A percentile compares a stretch with the other conserved stretches of the same genome.
These are phyloP conservation scores for Apus apus DNA, from an alignment of 2,113 vertebrate species.

Conservation along the genomic window DNA sequence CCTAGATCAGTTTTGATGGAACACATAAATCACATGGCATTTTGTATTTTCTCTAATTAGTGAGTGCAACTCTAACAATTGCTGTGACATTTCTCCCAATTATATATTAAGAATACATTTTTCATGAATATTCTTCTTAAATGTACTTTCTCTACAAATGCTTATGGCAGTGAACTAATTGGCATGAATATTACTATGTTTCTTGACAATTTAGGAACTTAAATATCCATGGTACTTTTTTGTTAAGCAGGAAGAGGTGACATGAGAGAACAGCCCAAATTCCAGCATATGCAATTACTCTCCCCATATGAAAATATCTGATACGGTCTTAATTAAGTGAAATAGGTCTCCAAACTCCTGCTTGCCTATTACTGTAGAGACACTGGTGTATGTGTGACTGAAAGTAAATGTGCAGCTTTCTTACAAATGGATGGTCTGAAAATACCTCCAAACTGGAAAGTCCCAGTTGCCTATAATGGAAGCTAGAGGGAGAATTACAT, in stretches of 20 bases:
- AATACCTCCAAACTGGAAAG: background rate
- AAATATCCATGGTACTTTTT: background rate
- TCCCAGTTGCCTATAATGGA: background rate
- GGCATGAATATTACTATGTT: background rate
- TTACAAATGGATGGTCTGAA: background rate
- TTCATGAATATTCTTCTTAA: constrained; percentile 42
- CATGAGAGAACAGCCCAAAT: background rate
- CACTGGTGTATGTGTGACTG: background rate
- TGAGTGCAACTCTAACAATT: constrained; percentile 36
- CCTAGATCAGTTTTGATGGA: constrained; percentile 28
- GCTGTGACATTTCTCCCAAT: constrained; percentile 47
- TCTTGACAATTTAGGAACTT: background rate
- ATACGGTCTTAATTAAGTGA: background rate
- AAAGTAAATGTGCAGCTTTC: background rate
- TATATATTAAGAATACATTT: constrained; percentile 46
- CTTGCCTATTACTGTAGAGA: background rate
- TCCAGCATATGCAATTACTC: background rate
- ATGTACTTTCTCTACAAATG: constrained; percentile 36
- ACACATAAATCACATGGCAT: constrained; percentile 44
- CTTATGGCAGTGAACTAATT: constrained; percentile 19
- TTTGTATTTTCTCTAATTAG: constrained; percentile 62
- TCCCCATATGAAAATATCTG: background rate
- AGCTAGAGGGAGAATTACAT: background rate
- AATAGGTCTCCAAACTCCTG: background rate
- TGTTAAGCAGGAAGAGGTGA: background rate